Percentiles rank a stretch among this genome's conserved stretches.
Conservation (phyloP, 2,797 vertebrate species). For the Cossypha niveicapilla region DNA sequence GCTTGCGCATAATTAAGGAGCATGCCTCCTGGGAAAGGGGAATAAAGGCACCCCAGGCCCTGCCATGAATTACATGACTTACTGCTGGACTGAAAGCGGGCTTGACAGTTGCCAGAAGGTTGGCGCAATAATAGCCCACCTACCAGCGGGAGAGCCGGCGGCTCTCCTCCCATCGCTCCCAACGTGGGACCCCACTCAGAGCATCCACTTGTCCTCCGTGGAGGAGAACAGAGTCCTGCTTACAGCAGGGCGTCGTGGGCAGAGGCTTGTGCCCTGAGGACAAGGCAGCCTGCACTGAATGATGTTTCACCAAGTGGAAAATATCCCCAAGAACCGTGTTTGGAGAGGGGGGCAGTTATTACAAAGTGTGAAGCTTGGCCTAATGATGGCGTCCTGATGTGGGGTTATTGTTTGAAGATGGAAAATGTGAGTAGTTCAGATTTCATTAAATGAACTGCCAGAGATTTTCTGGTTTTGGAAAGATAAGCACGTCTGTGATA, state of each 20-base stretch:
- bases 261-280: constrained; percentile 10
- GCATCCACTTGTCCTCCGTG: background rate
- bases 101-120: constrained; percentile 75
- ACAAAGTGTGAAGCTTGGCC: constrained; percentile 59
- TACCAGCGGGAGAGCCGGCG: constrained; percentile 1
- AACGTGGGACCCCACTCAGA: background rate
- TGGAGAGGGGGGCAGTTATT: background rate
- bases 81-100: constrained; percentile 70
- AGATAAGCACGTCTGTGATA: background rate
- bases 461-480: constrained; percentile 34
- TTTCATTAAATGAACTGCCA: constrained; percentile 62
- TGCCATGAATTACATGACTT: constrained; percentile 72
- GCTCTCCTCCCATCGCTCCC: constrained; percentile 4
- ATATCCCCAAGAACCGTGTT: background rate
- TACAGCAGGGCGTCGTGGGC: background rate
- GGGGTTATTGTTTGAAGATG: constrained; percentile 69
- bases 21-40: constrained; percentile 64
- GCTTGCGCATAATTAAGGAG: constrained; percentile 61
- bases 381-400: constrained; percentile 63
- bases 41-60: constrained; percentile 70
- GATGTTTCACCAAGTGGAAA: constrained; percentile 32
- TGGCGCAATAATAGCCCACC: constrained; percentile 59
- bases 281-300: background rate
- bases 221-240: background rate
- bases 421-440: constrained; percentile 47